phyloP scores from a whole-genome alignment of 2,797 vertebrate species.

The Siniperca obscura region DNA sequence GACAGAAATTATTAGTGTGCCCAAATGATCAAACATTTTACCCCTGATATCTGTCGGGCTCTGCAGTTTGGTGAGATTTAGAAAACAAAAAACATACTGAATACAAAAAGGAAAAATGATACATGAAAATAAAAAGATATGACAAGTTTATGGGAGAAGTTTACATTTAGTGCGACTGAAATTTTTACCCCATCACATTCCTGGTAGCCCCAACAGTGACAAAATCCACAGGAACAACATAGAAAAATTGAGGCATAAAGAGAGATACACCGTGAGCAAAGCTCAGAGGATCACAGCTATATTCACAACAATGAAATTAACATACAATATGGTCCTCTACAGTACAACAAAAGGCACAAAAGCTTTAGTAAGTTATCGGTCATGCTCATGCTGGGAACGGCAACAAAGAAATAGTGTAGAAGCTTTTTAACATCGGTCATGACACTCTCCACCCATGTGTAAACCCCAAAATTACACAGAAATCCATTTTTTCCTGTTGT shows the following conservation, averaged over 20 bases:
- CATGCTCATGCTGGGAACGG: constrained; percentile 35
- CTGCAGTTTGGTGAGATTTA: constrained; percentile 23
- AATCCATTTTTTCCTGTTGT: constrained; percentile 8
- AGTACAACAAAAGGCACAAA: constrained; percentile 60
- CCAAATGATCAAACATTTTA: neutral
- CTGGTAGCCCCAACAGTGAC: constrained; percentile 87
- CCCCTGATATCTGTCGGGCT: constrained; percentile 12
- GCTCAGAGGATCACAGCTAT: constrained; percentile 76
- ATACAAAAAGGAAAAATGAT: constrained; percentile 15
- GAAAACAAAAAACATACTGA: constrained; percentile 21
- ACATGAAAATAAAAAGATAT: constrained; percentile 40
- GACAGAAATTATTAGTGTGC: neutral
- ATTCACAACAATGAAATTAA: constrained; percentile 82
- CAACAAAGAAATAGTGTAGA: constrained; percentile 34
- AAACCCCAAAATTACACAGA: constrained; percentile 20
- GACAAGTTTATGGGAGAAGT: constrained; percentile 49
- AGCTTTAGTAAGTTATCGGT: constrained; percentile 38
- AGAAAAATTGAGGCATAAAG: constrained; percentile 82
- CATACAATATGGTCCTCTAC: constrained; percentile 61
- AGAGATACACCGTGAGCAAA: constrained; percentile 79
- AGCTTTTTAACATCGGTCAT: constrained; percentile 24
- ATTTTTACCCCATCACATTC: constrained; percentile 90
- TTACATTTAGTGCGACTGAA: constrained; percentile 73
- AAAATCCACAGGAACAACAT: constrained; percentile 89
- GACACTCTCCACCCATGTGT: constrained; percentile 19